phyloP scores from a whole-genome alignment of 1,140 invertebrate species.

The Drosophila sp. region DNA sequence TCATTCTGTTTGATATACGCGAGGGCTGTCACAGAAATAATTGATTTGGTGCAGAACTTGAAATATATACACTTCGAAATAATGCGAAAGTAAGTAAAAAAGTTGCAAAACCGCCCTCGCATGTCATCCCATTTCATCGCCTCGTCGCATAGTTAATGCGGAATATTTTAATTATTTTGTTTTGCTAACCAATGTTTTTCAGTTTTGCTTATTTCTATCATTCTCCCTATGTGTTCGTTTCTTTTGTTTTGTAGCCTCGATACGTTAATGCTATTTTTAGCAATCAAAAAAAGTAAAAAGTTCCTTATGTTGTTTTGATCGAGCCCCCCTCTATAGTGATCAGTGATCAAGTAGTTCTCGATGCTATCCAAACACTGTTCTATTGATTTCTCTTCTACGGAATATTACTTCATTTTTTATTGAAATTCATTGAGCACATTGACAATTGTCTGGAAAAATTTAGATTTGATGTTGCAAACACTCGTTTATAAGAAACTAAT shows the following conservation, averaged over 20 bases:
- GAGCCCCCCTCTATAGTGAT: neutral
- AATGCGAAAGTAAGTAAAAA: too few relatives aligned
- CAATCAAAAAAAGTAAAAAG: constrained; percentile 30
- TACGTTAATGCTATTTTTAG: constrained; percentile 55
- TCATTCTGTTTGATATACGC: constrained; percentile 37
- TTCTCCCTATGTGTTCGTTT: neutral
- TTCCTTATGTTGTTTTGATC: neutral
- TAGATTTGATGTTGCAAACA: constrained; percentile 24
- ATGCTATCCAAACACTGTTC: constrained; percentile 2
- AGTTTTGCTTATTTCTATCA: neutral
- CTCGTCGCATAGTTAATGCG: constrained; percentile 44
- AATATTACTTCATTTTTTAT: constrained; percentile 68
- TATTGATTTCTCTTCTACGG: constrained; percentile 45
- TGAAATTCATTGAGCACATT: constrained; percentile 62
- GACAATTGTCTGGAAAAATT: constrained; percentile 60
- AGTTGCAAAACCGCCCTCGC: neutral
- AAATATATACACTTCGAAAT: too few relatives aligned
- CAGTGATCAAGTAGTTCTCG: neutral
- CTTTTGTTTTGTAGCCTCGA: constrained; percentile 1
- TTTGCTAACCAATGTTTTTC: constrained; percentile 43
- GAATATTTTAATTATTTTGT: constrained; percentile 76
- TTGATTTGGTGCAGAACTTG: too few relatives aligned
- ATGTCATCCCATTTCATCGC: constrained; percentile 34
- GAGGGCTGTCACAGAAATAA: constrained; percentile 3
- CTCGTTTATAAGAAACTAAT: constrained; percentile 45